Conservation (phyloP, 2,113 vertebrate genomes). For the Siphamia tubifer region DNA sequence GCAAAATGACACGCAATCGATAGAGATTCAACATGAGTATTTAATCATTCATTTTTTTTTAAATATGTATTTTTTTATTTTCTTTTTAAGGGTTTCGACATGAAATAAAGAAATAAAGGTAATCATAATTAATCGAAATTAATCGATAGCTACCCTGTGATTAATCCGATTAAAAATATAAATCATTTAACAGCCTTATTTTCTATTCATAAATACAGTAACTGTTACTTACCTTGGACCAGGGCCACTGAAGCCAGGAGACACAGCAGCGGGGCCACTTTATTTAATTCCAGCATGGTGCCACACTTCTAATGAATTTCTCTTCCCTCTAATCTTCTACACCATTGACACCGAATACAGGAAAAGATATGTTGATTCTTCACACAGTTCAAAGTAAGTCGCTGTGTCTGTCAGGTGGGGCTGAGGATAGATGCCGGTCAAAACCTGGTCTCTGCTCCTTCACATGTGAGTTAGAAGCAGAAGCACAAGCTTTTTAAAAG, state of each 20-base stretch:
- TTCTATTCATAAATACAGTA: no score
- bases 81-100: no score
- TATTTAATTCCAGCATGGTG: slow-evolving; percentile 75
- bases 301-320: slow-evolving; percentile 1
- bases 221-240: slow-evolving; percentile 77
- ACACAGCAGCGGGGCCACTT: slow-evolving; percentile 64
- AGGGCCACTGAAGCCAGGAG: slow-evolving; percentile 56
- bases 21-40: no score
- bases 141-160: no score
- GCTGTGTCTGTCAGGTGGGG: slow-evolving; percentile 53
- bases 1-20: no score
- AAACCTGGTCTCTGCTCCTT: slow-evolving; percentile 36
- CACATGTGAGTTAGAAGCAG: slow-evolving; percentile 61
- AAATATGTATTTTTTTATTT: no score
- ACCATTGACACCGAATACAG: not conserved
- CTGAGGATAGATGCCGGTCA: slow-evolving; percentile 38
- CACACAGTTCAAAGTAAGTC: not conserved
- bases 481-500: slow-evolving; percentile 77
- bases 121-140: no score
- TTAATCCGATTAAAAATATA: no score
- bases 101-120: no score
- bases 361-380: not conserved
- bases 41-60: no score
- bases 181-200: no score
- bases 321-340: slow-evolving; percentile 4